These are phyloP conservation scores for Megalurothrips usitatus DNA, from an alignment of 2,888 invertebrate species.

Conservation along the genomic window DNA sequence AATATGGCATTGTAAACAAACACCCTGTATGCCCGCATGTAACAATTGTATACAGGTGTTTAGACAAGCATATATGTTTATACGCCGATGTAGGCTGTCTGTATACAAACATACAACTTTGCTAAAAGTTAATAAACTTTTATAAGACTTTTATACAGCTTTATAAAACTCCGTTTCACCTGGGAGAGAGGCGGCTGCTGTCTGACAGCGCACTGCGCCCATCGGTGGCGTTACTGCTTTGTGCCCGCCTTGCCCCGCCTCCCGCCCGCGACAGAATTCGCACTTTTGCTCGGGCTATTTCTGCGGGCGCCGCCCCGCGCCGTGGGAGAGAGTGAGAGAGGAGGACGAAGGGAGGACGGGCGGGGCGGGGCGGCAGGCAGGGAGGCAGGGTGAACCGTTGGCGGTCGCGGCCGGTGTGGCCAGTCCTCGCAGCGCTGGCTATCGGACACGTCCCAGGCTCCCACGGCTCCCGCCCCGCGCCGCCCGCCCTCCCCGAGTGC, in stretches of 20 bases:
- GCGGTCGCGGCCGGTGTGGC: neutral
- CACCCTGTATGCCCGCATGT: no score
- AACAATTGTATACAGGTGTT: no score
- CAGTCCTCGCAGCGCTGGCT: neutral
- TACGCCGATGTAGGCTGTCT: no score
- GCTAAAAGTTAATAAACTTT: no score
- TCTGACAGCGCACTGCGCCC: neutral
- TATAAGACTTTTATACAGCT: no score
- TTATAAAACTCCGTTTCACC: no score
- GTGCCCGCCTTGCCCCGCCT: neutral
- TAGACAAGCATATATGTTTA: no score
- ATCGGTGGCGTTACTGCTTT: neutral
- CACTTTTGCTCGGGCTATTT: slow-evolving; percentile 23
- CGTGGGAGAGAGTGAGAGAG: neutral
- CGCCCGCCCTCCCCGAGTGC: neutral
- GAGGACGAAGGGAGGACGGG: neutral
- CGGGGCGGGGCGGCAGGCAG: neutral
- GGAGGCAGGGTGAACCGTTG: neutral
- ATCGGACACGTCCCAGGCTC: neutral
- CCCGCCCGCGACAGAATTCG: neutral
- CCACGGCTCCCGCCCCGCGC: neutral
- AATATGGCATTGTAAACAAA: no score
- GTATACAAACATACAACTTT: no score
- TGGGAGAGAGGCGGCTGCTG: no score
- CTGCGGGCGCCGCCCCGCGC: neutral